Evolutionary conservation across 2,113 vertebrate genomes (phyloP).

Genomic region (rat (Rattus norvegicus)): DNA sequence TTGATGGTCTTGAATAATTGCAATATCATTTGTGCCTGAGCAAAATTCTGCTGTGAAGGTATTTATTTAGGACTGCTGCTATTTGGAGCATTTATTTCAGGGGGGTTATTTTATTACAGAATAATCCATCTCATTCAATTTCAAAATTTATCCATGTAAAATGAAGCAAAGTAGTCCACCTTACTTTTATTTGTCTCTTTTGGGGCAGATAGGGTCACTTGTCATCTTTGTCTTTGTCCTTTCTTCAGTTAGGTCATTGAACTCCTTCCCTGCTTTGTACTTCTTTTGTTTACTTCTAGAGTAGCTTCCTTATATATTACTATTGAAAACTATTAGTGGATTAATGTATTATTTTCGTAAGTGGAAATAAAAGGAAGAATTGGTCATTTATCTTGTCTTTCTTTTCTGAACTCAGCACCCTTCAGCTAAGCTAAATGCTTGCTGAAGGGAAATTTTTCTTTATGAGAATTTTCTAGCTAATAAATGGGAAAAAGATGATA

Average conservation of each 20-base stretch:
- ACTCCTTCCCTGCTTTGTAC: neutral
- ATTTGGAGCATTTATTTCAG: neutral
- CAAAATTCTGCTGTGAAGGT: neutral
- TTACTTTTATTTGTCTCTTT: neutral
- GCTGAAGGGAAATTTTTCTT: neutral
- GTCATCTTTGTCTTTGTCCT: neutral
- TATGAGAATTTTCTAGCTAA: neutral
- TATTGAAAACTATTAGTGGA: neutral
- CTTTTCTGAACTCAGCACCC: neutral
- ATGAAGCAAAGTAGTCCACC: neutral
- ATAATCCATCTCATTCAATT: neutral
- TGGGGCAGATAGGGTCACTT: neutral
- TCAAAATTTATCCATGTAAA: constrained; percentile 31
- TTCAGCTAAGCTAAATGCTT: neutral
- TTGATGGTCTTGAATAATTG: neutral
- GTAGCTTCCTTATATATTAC: constrained; percentile 14
- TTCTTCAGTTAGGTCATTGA: neutral
- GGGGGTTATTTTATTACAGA: neutral
- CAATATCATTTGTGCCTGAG: neutral
- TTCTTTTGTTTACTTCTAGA: neutral
- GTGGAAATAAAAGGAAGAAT: neutral
- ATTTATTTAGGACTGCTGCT: neutral
- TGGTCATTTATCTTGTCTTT: constrained; percentile 17
- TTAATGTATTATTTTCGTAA: constrained; percentile 17
- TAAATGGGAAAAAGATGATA: constrained; percentile 15